Conservation (phyloP, 2,797 vertebrate genomes). For the Erethizon dorsatum region DNA sequence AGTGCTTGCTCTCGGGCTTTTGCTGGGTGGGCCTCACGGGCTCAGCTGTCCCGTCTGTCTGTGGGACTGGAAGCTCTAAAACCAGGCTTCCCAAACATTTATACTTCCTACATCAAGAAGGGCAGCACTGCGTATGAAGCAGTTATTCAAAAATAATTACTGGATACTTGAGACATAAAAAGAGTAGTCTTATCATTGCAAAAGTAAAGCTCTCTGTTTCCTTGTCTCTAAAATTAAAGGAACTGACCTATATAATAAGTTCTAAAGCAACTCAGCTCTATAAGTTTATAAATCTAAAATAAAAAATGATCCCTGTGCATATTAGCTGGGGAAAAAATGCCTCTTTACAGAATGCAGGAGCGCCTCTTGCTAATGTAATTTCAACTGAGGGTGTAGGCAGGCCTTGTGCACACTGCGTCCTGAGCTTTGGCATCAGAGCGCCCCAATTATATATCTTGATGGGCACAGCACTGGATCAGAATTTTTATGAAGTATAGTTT, state of each 20-base stretch:
- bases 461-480: neutral
- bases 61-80: neutral
- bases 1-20: neutral
- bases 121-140: rapidly evolving
- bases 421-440: neutral
- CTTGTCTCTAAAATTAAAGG: neutral
- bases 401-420: neutral
- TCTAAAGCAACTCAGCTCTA: neutral
- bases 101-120: neutral
- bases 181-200: neutral
- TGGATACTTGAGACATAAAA: neutral
- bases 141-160: neutral
- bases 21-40: neutral
- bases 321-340: neutral
- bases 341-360: neutral
- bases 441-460: neutral
- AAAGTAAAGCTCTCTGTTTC: neutral
- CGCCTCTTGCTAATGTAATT: neutral
- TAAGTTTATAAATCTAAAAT: neutral
- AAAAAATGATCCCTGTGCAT: neutral
- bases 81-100: neutral
- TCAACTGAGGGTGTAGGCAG: neutral
- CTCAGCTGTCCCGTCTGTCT: neutral
- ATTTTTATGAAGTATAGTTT: neutral
- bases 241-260: neutral